phyloP scores from a whole-genome alignment of 2,888 invertebrate species.

The Hesperia comma region DNA sequence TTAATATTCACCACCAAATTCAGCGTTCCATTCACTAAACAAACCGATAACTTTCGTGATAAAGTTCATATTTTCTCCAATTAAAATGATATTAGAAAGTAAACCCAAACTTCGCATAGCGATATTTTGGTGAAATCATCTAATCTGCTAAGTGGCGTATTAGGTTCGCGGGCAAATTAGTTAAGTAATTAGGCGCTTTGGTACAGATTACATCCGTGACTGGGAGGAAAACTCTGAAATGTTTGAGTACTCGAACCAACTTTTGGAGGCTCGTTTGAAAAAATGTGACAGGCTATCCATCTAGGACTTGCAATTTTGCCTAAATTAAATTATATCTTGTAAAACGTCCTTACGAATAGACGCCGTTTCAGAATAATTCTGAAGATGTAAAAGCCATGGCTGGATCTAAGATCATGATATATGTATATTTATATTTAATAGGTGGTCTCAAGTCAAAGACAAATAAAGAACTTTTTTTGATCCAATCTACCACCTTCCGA shows the following conservation, averaged over 20 bases:
- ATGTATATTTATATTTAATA: too few relatives aligned
- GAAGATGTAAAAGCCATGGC: too few relatives aligned
- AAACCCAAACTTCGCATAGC: not conserved
- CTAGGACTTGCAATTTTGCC: constrained; percentile 1
- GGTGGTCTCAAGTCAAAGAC: too few relatives aligned
- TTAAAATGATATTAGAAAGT: not conserved
- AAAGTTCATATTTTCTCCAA: too few relatives aligned
- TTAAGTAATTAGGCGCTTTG: constrained; percentile 49
- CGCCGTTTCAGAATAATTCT: too few relatives aligned
- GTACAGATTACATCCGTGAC: constrained; percentile 38
- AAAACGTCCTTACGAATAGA: too few relatives aligned
- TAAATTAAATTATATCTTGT: not conserved
- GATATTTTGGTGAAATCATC: constrained; percentile 30
- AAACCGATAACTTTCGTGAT: too few relatives aligned
- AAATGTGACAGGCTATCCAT: constrained; percentile 8
- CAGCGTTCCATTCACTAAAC: too few relatives aligned
- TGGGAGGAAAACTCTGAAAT: constrained; percentile 27
- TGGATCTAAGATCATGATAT: too few relatives aligned
- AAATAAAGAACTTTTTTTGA: too few relatives aligned
- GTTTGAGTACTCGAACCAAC: constrained; percentile 9
- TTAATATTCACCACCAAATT: too few relatives aligned
- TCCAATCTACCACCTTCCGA: too few relatives aligned
- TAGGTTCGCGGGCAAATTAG: constrained; percentile 49
- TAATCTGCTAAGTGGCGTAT: constrained; percentile 50
- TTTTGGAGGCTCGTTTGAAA: constrained; percentile 10